Evolutionary conservation across 2,113 vertebrate species (phyloP).

Genomic region (Theropithecus gelada): DNA sequence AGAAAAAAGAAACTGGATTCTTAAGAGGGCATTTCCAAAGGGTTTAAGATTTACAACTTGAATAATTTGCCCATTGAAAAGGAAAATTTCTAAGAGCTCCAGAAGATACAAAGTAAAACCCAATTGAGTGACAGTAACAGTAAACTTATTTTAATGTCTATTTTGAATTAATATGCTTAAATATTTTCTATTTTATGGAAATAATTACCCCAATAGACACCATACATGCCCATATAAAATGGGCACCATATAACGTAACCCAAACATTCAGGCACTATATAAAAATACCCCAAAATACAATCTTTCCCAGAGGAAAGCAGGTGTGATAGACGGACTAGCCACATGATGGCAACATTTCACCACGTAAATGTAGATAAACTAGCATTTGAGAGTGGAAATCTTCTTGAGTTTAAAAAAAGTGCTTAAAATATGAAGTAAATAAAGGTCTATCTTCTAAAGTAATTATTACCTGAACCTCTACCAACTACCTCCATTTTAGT

Average conservation of each 20-base stretch:
- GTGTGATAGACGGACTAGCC: slow-evolving; percentile 60
- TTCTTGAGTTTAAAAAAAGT: neutral
- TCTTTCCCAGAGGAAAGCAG: neutral
- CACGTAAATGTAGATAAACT: slow-evolving; percentile 54
- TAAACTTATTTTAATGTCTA: neutral
- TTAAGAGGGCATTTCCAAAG: neutral
- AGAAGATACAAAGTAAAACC: slow-evolving; percentile 19
- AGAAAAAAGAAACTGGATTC: neutral
- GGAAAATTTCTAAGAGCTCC: neutral
- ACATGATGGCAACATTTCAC: slow-evolving; percentile 81
- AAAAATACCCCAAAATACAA: neutral
- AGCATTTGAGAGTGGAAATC: slow-evolving; percentile 27
- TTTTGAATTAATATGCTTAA: neutral
- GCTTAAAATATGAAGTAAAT: neutral
- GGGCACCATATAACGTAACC: too few relatives aligned
- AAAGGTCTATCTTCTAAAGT: neutral
- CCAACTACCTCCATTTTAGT: neutral
- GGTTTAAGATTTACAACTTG: neutral
- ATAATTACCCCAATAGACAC: neutral
- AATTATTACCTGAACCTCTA: neutral
- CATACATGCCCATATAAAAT: too few relatives aligned
- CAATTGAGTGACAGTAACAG: neutral
- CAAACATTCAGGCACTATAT: neutral
- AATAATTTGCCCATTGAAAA: neutral
- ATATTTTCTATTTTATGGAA: neutral